Conservation (phyloP, 92 coral and sea anemone species). For the Palythoa caribaeorum region DNA sequence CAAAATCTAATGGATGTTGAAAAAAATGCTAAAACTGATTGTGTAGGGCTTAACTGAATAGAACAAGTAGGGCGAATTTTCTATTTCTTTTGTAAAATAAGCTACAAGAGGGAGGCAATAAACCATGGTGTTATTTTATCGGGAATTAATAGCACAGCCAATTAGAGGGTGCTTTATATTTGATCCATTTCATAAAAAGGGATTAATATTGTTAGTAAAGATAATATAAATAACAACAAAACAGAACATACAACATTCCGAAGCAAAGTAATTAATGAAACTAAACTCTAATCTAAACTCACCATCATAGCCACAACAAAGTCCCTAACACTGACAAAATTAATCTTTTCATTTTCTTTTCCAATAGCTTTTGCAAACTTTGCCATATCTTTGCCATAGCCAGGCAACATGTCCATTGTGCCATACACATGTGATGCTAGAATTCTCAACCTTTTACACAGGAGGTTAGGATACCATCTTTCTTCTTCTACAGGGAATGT, state of each 20-base stretch:
- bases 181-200: too few species aligned
- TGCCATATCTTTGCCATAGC: constrained; percentile 52
- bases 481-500: constrained; percentile 35
- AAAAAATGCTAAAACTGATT: too few species aligned
- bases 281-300: not conserved
- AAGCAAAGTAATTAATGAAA: not conserved
- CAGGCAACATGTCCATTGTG: constrained; percentile 50
- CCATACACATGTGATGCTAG: constrained; percentile 25
- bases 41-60: too few species aligned
- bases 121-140: too few species aligned
- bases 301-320: constrained; percentile 65
- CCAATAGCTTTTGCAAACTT: constrained; percentile 64
- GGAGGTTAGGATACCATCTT: constrained; percentile 27
- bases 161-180: too few species aligned
- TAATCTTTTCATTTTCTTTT: constrained; percentile 27
- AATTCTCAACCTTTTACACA: not conserved
- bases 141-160: too few species aligned
- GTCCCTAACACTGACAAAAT: constrained; percentile 58
- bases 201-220: too few species aligned
- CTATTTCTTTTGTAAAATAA: too few species aligned
- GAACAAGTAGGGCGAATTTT: too few species aligned
- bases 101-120: too few species aligned
- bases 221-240: too few species aligned
- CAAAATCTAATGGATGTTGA: too few species aligned
- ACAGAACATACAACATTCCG: not conserved